Conservation (phyloP, 92 coral and sea anemone genomes). For the Nematostella vectensis region DNA sequence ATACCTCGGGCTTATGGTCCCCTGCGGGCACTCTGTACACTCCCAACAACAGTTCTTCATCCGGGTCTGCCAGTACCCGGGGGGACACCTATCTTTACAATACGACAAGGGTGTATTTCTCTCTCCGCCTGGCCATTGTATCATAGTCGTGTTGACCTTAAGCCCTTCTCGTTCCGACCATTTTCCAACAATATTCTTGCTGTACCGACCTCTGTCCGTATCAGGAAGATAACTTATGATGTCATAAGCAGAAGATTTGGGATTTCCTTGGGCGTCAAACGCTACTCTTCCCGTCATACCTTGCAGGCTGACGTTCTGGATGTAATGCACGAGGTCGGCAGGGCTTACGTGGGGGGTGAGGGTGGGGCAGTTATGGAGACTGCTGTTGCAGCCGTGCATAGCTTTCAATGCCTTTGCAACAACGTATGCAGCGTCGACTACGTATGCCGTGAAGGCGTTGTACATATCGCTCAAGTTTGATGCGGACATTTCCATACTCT, state of each 20-base stretch:
- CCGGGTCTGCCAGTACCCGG: constrained; percentile 50
- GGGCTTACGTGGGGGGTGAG: constrained; percentile 28
- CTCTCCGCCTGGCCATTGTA: constrained; percentile 34
- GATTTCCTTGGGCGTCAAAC: constrained; percentile 53
- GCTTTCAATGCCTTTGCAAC: constrained; percentile 43
- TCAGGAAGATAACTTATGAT: constrained; percentile 33
- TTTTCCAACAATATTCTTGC: constrained; percentile 23
- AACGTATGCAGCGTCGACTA: constrained; percentile 50
- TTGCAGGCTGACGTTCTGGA: constrained; percentile 37
- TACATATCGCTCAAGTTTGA: constrained; percentile 11
- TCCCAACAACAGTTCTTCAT: constrained; percentile 71
- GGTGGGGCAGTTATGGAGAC: constrained; percentile 40
- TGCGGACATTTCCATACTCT: constrained; percentile 6
- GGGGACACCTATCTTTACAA: constrained; percentile 47
- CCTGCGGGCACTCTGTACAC: constrained; percentile 46
- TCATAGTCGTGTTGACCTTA: constrained; percentile 5
- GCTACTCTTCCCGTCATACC: constrained; percentile 42
- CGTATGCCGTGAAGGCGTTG: constrained; percentile 34
- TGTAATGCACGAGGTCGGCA: constrained; percentile 38
- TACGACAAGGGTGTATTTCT: constrained; percentile 35
- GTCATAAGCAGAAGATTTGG: constrained; percentile 46
- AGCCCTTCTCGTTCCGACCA: constrained; percentile 28
- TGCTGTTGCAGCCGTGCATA: constrained; percentile 33
- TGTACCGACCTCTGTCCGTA: neutral
- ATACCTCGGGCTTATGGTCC: constrained; percentile 21